Conservation (phyloP, 1,140 invertebrate species). For the Leptinotarsa defecta region DNA sequence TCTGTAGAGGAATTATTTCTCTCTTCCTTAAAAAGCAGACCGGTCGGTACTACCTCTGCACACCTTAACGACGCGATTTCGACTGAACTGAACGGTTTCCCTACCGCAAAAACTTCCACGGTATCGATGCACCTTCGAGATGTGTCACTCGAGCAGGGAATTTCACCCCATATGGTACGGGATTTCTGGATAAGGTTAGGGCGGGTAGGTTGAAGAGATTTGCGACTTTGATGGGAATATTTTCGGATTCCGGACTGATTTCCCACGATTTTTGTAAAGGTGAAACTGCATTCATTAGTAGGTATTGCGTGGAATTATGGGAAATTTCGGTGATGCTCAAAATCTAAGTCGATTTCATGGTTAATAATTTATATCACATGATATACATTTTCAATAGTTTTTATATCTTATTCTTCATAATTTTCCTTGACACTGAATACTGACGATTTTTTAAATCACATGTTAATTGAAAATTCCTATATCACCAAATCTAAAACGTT, state of each 20-base stretch:
- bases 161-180: neutral
- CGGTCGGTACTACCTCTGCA: neutral
- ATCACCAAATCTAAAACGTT: too few relatives aligned
- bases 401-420: too few relatives aligned
- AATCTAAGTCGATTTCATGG: too few relatives aligned
- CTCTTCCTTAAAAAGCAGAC: too few relatives aligned
- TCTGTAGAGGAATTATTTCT: too few relatives aligned
- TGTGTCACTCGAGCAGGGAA: neutral
- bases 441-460: too few relatives aligned
- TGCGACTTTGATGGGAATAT: neutral
- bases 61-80: neutral
- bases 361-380: too few relatives aligned
- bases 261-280: neutral
- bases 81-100: neutral
- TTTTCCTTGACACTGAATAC: too few relatives aligned
- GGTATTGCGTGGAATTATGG: too few relatives aligned
- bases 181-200: neutral
- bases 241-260: neutral
- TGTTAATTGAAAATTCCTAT: too few relatives aligned
- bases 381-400: too few relatives aligned
- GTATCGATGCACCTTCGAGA: conserved; percentile 1
- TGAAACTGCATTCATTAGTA: neutral
- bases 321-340: too few relatives aligned
- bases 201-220: neutral
- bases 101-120: neutral